Percentiles rank a stretch among this genome's conserved stretches.
phyloP scores from a whole-genome alignment of 2,888 invertebrate genomes.

The Lysandra coridon region DNA sequence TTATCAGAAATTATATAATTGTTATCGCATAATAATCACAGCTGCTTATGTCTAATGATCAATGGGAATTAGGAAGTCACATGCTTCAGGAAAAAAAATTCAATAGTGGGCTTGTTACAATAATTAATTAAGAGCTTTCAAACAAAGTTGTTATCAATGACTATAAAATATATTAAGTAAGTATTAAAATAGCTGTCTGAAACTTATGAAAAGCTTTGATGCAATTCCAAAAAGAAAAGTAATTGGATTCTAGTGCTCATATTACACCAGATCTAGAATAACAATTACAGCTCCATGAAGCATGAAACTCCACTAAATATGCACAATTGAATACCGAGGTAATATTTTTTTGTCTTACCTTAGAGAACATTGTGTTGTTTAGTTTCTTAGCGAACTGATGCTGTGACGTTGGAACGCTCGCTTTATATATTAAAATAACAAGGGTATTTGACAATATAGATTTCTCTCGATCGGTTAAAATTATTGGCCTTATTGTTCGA shows the following conservation, averaged over 20 bases:
- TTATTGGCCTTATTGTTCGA: slow-evolving; percentile 31
- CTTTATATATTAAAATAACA: slow-evolving; percentile 36
- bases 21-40: neutral
- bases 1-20: no score
- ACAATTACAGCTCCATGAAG: neutral
- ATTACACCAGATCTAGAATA: slow-evolving; percentile 10
- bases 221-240: neutral
- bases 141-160: neutral
- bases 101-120: neutral
- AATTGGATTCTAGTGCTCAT: neutral
- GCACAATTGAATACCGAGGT: neutral
- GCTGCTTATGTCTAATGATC: neutral
- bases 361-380: slow-evolving; percentile 28
- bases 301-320: slow-evolving; percentile 12
- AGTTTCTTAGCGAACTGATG: slow-evolving; percentile 30
- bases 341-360: slow-evolving; percentile 22
- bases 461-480: slow-evolving; percentile 31
- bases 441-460: slow-evolving; percentile 31
- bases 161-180: neutral
- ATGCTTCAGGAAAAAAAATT: no score
- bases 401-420: neutral
- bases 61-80: no score
- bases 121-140: neutral
- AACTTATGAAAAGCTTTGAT: neutral
- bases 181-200: neutral